Conservation (phyloP, 2,797 vertebrate species). For the Spheniscus humboldti region DNA sequence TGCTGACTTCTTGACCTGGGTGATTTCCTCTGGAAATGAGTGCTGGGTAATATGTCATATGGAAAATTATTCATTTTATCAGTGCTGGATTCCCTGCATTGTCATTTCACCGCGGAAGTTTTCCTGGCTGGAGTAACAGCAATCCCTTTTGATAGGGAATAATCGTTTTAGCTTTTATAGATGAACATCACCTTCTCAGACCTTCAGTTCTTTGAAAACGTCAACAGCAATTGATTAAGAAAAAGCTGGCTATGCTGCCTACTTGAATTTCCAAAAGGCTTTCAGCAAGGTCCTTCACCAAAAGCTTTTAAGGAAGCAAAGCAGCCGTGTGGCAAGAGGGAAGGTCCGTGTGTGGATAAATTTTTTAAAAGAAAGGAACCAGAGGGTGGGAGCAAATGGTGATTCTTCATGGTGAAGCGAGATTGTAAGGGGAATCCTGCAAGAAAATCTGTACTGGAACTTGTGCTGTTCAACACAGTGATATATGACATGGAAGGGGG, state of each 20-base stretch:
- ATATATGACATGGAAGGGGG: not conserved
- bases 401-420: not conserved
- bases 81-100: not conserved
- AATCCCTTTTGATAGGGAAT: not conserved
- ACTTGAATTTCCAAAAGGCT: not conserved
- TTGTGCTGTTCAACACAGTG: not conserved
- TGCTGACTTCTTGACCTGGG: not conserved
- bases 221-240: not conserved
- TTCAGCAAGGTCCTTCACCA: not conserved
- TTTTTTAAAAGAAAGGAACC: not conserved
- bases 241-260: not conserved
- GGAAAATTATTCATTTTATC: not conserved
- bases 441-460: not conserved
- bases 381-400: not conserved
- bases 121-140: not conserved
- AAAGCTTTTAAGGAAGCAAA: conserved; percentile 18
- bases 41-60: not conserved
- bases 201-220: conserved; percentile 13
- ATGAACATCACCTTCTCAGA: not conserved
- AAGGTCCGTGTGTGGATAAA: not conserved
- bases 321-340: not conserved
- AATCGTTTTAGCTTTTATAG: not conserved
- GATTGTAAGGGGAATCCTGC: not conserved
- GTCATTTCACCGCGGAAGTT: not conserved
- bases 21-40: not conserved